phyloP scores from a whole-genome alignment of 2,888 invertebrate genomes.

The Lithosia quadra region DNA sequence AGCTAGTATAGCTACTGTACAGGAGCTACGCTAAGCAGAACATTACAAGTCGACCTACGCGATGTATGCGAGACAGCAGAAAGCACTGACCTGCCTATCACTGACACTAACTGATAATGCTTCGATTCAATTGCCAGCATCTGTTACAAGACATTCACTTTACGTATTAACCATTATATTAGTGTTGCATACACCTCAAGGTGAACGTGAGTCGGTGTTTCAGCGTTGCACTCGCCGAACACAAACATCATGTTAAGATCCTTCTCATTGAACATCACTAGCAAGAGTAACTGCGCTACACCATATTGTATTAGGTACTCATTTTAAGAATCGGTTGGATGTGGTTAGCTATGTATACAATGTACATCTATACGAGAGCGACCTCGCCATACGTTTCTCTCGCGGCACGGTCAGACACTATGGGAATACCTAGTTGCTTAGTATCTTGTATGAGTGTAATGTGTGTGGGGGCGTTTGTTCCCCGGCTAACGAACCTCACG shows the following conservation, averaged over 20 bases:
- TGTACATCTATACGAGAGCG: too few species aligned
- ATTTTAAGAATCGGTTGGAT: background rate
- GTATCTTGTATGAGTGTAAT: background rate
- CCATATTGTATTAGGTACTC: too few species aligned
- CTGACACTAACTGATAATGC: constrained; percentile 44
- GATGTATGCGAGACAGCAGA: background rate
- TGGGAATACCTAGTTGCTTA: background rate
- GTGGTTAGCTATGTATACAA: background rate
- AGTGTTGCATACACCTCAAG: background rate
- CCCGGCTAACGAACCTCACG: constrained; percentile 49
- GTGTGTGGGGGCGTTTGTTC: background rate
- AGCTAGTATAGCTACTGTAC: too few species aligned
- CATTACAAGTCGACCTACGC: background rate
- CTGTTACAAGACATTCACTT: constrained; percentile 42
- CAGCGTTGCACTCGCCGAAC: too few species aligned
- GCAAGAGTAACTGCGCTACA: too few species aligned
- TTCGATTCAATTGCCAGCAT: constrained; percentile 51
- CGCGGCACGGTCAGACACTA: background rate
- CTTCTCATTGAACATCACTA: too few species aligned
- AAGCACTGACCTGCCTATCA: constrained; percentile 36
- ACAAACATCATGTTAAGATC: too few species aligned
- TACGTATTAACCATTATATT: background rate
- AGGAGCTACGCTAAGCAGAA: background rate
- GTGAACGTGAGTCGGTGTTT: background rate
- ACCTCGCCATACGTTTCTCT: background rate